Percentiles rank a stretch among this genome's conserved stretches.
Conservation (phyloP, 2,113 vertebrate species). For the Dermatemys mawii region DNA sequence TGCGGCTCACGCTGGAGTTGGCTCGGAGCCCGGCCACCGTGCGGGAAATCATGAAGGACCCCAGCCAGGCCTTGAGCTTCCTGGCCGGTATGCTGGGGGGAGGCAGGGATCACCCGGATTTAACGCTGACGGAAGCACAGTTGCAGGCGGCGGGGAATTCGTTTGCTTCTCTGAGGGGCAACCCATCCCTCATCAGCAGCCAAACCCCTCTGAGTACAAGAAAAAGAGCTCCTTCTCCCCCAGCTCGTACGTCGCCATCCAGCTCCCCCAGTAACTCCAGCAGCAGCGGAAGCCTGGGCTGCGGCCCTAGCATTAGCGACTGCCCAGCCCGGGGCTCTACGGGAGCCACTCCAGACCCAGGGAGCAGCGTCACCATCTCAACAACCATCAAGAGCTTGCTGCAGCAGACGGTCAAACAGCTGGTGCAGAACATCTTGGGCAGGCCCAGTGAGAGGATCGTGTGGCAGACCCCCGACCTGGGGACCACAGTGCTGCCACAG, state of each 20-base stretch:
- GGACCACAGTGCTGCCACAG: not conserved
- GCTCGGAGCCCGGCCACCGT: conserved; percentile 90
- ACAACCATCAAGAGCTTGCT: fast-evolving
- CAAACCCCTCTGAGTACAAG: fast-evolving
- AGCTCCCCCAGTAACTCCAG: fast-evolving
- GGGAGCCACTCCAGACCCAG: not conserved
- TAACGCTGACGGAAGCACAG: conserved; percentile 87
- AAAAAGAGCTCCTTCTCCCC: not conserved
- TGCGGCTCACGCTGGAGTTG: conserved; percentile 91
- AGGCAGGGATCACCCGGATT: conserved; percentile 89
- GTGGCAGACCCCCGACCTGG: fast-evolving
- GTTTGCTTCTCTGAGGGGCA: conserved; percentile 75
- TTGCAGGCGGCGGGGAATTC: conserved; percentile 88
- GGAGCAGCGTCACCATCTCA: fast-evolving
- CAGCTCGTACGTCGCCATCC: fast-evolving
- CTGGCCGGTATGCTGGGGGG: conserved; percentile 90
- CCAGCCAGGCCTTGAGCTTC: conserved; percentile 88
- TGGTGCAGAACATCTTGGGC: not conserved
- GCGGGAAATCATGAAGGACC: conserved; percentile 94
- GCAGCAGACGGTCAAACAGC: not conserved
- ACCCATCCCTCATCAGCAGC: conserved; percentile 40
- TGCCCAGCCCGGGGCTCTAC: fast-evolving
- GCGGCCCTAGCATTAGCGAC: not conserved
- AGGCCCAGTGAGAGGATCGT: fast-evolving
- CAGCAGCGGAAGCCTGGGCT: too few relatives aligned